Evolutionary conservation across 2,888 invertebrate species (phyloP), one percentile per base, ranked within the genome.

Genomic region (Dione juno): DNA sequence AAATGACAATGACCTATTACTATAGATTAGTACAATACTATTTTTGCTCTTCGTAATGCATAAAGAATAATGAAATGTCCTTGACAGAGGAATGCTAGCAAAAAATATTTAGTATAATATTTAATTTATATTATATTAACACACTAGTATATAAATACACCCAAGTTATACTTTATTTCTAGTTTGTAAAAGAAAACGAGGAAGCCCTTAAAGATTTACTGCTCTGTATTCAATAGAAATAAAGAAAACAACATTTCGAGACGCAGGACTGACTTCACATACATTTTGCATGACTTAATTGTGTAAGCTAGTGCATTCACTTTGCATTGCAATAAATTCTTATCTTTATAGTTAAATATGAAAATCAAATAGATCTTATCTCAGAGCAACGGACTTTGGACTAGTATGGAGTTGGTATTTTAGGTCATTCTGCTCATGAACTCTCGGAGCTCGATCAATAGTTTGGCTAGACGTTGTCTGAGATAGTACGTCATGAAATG

Each of bases 381-480:
- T 45, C 28, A 45, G 61, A 61, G 45, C 61, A 61, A 45, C 43
- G 61, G 2, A 61, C 61, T 45, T 61, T 61, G 28, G n/a, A n/a
- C n/a, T n/a, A n/a, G 11, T 11, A 35, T 45, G 61, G 2, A 10
- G 16, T 21, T 28, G 28, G 61, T 28, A 35, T 45, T 61, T 45
- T 61, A 61, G 61, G 61, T 61, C 61, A 61, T 43, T n/a, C 28
- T 45, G 61, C 13, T 37, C 37, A 40, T 50, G 40, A 64, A 48
- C 48, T 50, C 48, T 64, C 35, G 54, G 16, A 63, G 37, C 53
- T 16, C 50, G 67, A 69, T 69, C 64, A 57, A 69, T 69, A 69
- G 37, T 40, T 40, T 45, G 45, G 54, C 54, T 64, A 54, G 54
- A 64, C 54, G 8, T 21, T 5, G 41, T 41, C 16, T 53, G 41